Base-by-base conservation (phyloP, 2,888 invertebrate species). In the Stegophylla sp. region DNA sequence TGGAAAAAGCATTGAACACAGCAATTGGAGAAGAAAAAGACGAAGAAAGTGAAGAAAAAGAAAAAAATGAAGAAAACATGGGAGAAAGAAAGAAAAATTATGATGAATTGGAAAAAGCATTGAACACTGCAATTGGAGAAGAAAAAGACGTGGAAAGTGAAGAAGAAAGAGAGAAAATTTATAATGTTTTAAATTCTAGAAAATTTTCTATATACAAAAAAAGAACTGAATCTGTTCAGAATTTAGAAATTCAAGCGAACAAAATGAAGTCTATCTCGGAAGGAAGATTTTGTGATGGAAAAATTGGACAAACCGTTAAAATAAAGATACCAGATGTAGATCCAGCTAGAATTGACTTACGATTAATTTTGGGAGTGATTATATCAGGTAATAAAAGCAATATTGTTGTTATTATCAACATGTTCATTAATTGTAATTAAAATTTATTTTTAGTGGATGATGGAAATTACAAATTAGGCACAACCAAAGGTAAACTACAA, bases 71-170 rank as follows among this genome's bases (percentile, higher is more conserved):
- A 66, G 43, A 66, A 66, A 66, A 66, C 34, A n/a, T 28, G 28
- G 43, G 13, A 66, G 43, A 66, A 66, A 66, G 26, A 66, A 13
- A 66, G n/a, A 26, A 5, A n/a, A 28, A 66, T 15, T 45, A n/a
- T n/a, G 74, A 63, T 26, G 72, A 72, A 26, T 72, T 72, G 23
- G 53, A 72, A 72, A 53, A 43, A 53, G 53, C 53, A 53, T 53
- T 53, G 53, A 53, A 53, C 53, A 34, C 41, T 64, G 41, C 64
- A 41, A 34, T 64, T 34, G 28, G 9, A 64, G 41, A 64, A 64
- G 41, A 64, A 64, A 64, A 64, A 64, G 41, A 64, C 28, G 41
- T 13, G 20, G 23, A 64, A 64, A 64, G 17, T 10, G 41, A 64
- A 64, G 41, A 64, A 64, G 20, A 64, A 23, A 20, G 20, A 64